These are phyloP conservation scores for Pseudoips prasinana DNA, from an alignment of 2,888 invertebrate species.

Conservation along the genomic window DNA sequence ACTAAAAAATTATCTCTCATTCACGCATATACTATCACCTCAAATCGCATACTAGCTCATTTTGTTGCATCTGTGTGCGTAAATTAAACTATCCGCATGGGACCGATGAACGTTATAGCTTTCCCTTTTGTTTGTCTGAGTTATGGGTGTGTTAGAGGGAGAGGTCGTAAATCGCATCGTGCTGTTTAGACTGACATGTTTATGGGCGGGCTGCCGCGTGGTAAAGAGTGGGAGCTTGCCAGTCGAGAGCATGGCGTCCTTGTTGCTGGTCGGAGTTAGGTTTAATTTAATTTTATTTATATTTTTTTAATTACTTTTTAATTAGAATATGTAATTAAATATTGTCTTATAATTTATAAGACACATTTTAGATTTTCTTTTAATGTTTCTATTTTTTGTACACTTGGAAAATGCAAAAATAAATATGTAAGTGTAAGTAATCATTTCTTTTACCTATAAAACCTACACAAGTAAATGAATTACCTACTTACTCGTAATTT, in stretches of 20 bases:
- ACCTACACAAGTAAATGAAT: too few species aligned
- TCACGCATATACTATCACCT: slow-evolving; percentile 40
- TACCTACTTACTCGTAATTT: too few species aligned
- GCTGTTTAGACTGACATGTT: slow-evolving; percentile 77
- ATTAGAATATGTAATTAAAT: too few species aligned
- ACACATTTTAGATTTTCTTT: too few species aligned
- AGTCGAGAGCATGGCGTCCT: slow-evolving; percentile 76
- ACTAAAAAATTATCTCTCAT: slow-evolving; percentile 42
- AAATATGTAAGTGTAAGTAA: too few species aligned
- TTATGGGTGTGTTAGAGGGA: slow-evolving; percentile 79
- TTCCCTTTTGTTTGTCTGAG: slow-evolving; percentile 80
- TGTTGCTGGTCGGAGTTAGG: slow-evolving; percentile 18
- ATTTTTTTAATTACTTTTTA: background rate
- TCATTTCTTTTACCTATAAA: too few species aligned
- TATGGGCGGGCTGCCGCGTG: slow-evolving; percentile 78
- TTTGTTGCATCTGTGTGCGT: slow-evolving; percentile 72
- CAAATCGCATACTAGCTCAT: slow-evolving; percentile 77
- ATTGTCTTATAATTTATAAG: too few species aligned
- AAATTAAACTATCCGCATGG: slow-evolving; percentile 81
- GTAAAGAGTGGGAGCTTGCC: slow-evolving; percentile 61
- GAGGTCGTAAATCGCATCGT: slow-evolving; percentile 77
- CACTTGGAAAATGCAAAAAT: too few species aligned
- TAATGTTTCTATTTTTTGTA: too few species aligned
- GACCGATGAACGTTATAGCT: slow-evolving; percentile 81
- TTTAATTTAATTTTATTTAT: slow-evolving; percentile 2